Conservation (phyloP, 2,797 vertebrate species). For the Parambassis ranga region DNA sequence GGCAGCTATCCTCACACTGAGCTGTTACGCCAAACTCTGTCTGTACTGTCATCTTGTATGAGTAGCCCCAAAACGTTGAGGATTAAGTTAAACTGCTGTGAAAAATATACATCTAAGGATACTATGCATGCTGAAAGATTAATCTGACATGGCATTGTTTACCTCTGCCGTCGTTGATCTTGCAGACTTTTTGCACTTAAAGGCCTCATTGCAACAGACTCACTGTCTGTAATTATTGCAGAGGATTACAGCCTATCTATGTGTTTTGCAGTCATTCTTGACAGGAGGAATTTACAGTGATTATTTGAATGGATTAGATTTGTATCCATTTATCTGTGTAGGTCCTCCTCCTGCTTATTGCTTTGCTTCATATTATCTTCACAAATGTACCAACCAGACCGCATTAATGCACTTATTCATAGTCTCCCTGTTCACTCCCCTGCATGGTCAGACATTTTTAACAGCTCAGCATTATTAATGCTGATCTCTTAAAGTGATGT, state of each 20-base stretch:
- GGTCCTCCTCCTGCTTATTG: background rate
- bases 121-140: too few species aligned
- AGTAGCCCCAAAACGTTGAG: too few species aligned
- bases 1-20: too few species aligned
- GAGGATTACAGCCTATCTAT: background rate
- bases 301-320: background rate
- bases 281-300: background rate
- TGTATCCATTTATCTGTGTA: background rate
- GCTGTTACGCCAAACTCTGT: too few species aligned
- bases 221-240: background rate
- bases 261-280: too few species aligned
- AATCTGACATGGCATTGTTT: too few species aligned
- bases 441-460: background rate
- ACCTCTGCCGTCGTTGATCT: background rate
- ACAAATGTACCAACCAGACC: slow-evolving; percentile 5
- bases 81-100: too few species aligned
- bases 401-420: slow-evolving; percentile 6
- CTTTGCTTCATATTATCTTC: slow-evolving; percentile 5
- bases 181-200: background rate
- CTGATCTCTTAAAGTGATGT: too few species aligned
- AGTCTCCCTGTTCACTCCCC: background rate
- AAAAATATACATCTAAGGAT: too few species aligned
- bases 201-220: background rate
- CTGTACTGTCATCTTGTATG: too few species aligned
- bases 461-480: background rate